Base-by-base conservation (phyloP, 1,140 invertebrate species). In the Batillaria attramentaria region DNA sequence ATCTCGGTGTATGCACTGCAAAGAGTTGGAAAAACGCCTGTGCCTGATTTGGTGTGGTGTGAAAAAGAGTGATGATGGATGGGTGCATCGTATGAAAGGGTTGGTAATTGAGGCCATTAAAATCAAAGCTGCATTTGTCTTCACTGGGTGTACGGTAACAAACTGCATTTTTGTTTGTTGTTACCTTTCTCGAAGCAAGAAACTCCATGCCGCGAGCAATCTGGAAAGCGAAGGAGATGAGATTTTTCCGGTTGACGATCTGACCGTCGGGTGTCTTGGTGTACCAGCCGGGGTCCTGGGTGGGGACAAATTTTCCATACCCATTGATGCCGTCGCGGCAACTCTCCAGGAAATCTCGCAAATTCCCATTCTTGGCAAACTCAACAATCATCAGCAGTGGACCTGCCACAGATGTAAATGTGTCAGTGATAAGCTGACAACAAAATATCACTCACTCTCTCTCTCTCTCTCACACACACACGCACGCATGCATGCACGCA, bases 131-230 rank as follows among this genome's bases (percentile, higher is more conserved):
- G n/a, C n/a, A n/a, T n/a, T n/a, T n/a, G n/a, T n/a, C n/a, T n/a
- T n/a, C n/a, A n/a, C n/a, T n/a, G n/a, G n/a, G n/a, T n/a, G n/a
- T n/a, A n/a, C n/a, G n/a, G n/a, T 50, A 50, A 50, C 10, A 24
- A 50, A 50, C 46, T 13, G 46, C 10, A 13, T 50, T 50, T 50
- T 24, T 50, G 46, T 50, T 24, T 50, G 10, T 50, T 50, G 80
- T 88, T 92, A 96, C 96, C 91, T 96, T 94, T 92, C 96, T 94
- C 5, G 96, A 97, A 4, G 97, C 95, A 68, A 99, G 92, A 91
- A 99, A 99, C 84, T 99, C 96, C 98, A 99, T 99, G 75, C 98
- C 98, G 78, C 96, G 93, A 2, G 98, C 97, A 2, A 99, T 95
- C 93, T 99, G 98, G 90, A 96, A 98, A 0, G 97, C 96, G 91